Base-by-base conservation (phyloP, 2,888 invertebrate genomes). In the Acleris laterana region DNA sequence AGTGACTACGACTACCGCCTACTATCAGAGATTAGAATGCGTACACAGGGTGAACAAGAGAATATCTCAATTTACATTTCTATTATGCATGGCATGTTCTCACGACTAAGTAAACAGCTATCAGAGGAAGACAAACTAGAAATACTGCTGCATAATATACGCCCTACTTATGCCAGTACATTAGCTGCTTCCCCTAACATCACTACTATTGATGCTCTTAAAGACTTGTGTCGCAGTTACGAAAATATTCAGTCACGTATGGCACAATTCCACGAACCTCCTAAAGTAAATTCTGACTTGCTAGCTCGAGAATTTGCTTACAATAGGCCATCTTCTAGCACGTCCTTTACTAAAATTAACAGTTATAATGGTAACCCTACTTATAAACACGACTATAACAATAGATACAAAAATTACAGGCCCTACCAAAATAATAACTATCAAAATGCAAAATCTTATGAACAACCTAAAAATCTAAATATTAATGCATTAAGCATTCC, bases 231-330 rank as follows among this genome's bases (percentile, higher is more conserved):
- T 6, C 48, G 48, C 48, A 16, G 48, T 19, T 48, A 48, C 16
- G 48, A 48, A 17, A 17, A 48, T 17, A 48, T 48, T 17, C 48
- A 48, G 19, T 48, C 48, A 19, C 48, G 48, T 48, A 48, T 17
- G 16, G 48, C 48, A 4, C 48, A 48, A 17, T 48, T 48, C 1
- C 48, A 48, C 48, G 48, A 48, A 48, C 48, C 48, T 1, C 48
- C 48, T 48, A 48, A 48, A 48, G 6, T 17, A 48, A 48, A 17
- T 48, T 17, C 17, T 0, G 48, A 48, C 0, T 3, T 19, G 9
- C 48, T 48, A 19, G 48, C 48, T 48, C 48, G n/a, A 7, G 48
- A 48, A 48, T 48, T 48, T 6, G 48, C 48, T 17, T 48, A 48
- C 7, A 16, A 48, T 17, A 17, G 48, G 7, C 19, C 16, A 48